Evolutionary conservation across 2,113 vertebrate species (phyloP).

Genomic region (Otis tarda): DNA sequence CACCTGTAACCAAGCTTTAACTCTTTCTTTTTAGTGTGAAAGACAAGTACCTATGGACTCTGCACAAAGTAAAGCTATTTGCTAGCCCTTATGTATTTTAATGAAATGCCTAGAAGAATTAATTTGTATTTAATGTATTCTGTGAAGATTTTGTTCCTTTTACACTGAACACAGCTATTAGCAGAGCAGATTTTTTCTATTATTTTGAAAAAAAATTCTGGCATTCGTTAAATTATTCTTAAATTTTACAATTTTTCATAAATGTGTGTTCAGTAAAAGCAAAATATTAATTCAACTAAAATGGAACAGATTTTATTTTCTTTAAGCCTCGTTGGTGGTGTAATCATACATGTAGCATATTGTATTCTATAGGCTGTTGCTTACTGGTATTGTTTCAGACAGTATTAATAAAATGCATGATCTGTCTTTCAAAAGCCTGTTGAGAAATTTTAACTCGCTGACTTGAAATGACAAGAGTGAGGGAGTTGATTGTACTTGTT

Average conservation of each 20-base stretch:
- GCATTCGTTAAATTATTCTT: constrained; percentile 63
- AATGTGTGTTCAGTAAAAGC: constrained; percentile 43
- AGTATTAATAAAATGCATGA: constrained; percentile 64
- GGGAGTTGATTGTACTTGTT: constrained; percentile 7
- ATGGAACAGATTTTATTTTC: constrained; percentile 59
- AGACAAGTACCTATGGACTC: constrained; percentile 54
- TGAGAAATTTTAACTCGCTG: not conserved
- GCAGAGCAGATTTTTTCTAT: constrained; percentile 57
- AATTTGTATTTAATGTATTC: constrained; percentile 50
- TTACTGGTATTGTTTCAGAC: constrained; percentile 61
- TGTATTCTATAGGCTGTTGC: constrained; percentile 58
- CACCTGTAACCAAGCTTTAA: constrained; percentile 84
- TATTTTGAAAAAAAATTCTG: constrained; percentile 53
- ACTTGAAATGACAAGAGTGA: not conserved
- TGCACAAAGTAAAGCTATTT: constrained; percentile 67
- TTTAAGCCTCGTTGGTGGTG: constrained; percentile 23
- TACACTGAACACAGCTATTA: constrained; percentile 61
- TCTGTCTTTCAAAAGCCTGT: constrained; percentile 57
- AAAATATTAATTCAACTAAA: not conserved
- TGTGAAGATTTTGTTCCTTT: constrained; percentile 45
- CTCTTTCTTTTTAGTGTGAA: constrained; percentile 43
- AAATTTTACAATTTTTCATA: constrained; percentile 62
- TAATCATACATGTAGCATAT: constrained; percentile 49
- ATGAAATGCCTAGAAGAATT: constrained; percentile 30
- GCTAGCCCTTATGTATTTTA: constrained; percentile 60